These are phyloP conservation scores for Campaea margaritaria DNA, from an alignment of 2,888 invertebrate species.

Conservation along the genomic window DNA sequence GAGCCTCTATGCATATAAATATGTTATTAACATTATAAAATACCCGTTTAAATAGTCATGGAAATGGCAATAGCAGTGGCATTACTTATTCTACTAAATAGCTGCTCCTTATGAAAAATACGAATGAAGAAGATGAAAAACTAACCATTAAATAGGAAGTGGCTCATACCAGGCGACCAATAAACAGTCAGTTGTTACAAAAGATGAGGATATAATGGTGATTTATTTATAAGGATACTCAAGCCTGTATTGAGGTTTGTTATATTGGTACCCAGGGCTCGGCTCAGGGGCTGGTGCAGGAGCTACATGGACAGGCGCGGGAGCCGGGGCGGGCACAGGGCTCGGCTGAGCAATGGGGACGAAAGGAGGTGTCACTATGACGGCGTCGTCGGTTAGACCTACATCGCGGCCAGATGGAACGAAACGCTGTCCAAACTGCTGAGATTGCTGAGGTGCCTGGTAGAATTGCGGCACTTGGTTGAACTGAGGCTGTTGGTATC, in stretches of 20 bases:
- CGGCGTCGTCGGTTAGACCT: constrained; percentile 75
- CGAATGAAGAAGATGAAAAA: background rate
- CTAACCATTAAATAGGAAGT: constrained; percentile 29
- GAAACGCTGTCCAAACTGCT: constrained; percentile 55
- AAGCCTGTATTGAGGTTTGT: constrained; percentile 74
- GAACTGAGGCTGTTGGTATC: constrained; percentile 41
- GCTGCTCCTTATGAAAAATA: constrained; percentile 9
- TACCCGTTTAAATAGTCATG: constrained; percentile 28
- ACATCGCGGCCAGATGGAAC: constrained; percentile 68
- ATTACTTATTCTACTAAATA: constrained; percentile 27
- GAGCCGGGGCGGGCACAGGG: constrained; percentile 44
- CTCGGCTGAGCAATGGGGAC: constrained; percentile 61
- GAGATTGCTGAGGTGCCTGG: constrained; percentile 43
- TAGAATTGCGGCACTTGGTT: constrained; percentile 49
- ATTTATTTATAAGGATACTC: constrained; percentile 73
- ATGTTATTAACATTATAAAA: constrained; percentile 14
- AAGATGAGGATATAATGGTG: constrained; percentile 2
- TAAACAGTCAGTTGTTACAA: constrained; percentile 9
- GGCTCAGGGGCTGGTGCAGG: constrained; percentile 46
- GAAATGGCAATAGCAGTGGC: constrained; percentile 25
- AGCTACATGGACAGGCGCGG: constrained; percentile 37
- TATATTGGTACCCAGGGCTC: constrained; percentile 69
- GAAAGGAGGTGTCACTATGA: constrained; percentile 77
- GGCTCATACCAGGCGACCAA: constrained; percentile 21
- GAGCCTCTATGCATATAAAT: constrained; percentile 29